Evolutionary conservation across 2,113 vertebrate genomes (phyloP).

Genomic region (Actenoides lindsayi): DNA sequence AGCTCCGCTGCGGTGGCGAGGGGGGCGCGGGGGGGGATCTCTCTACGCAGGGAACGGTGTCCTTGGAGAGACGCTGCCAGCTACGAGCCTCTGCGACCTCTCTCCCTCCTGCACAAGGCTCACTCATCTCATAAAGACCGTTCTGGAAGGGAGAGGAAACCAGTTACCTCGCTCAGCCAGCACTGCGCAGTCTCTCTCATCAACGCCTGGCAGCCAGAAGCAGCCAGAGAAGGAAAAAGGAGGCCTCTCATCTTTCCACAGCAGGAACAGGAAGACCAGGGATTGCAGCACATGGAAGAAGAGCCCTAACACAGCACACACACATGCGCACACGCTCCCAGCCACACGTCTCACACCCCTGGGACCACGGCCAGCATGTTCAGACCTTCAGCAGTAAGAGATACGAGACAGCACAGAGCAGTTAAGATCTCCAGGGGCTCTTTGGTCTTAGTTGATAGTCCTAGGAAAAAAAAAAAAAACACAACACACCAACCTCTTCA

Average conservation of each 20-base stretch:
- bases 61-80: neutral
- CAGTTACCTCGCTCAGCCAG: neutral
- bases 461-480: slow-evolving; percentile 36
- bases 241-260: slow-evolving; percentile 53
- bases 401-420: slow-evolving; percentile 24
- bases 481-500: neutral
- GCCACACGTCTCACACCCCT: slow-evolving; percentile 38
- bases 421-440: slow-evolving; percentile 62
- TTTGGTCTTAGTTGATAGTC: slow-evolving; percentile 69
- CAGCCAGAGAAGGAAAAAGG: slow-evolving; percentile 14
- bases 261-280: slow-evolving; percentile 57
- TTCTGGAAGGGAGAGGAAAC: slow-evolving; percentile 47
- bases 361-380: slow-evolving; percentile 40
- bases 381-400: slow-evolving; percentile 53
- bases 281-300: slow-evolving; percentile 59
- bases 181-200: slow-evolving; percentile 6
- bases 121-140: neutral
- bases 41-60: neutral
- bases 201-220: slow-evolving; percentile 28
- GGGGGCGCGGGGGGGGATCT: neutral
- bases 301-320: neutral
- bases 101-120: neutral
- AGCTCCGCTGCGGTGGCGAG: neutral
- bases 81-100: neutral
- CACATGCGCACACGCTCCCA: neutral